A percentile compares a stretch with the other conserved stretches of the same genome.
These are phyloP conservation scores for Cyclura pinguis DNA, from an alignment of 2,797 vertebrate species.

Conservation along the genomic window DNA sequence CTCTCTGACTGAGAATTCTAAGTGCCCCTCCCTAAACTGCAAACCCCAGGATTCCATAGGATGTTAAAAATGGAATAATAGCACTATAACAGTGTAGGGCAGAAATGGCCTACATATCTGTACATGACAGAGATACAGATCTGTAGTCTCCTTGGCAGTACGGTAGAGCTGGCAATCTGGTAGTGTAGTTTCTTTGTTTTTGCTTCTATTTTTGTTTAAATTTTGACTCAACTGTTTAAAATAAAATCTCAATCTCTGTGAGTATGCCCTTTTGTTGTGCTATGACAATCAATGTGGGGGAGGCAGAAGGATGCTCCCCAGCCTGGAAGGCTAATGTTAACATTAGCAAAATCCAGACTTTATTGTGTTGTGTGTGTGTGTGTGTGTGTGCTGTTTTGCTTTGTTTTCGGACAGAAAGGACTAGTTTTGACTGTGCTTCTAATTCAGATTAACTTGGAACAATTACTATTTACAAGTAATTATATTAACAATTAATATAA, in stretches of 20 bases:
- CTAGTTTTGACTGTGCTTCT: background rate
- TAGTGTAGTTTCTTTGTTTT: background rate
- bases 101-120: too few species aligned
- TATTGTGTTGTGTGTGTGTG: too few species aligned
- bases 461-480: background rate
- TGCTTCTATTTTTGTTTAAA: too few species aligned
- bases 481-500: background rate
- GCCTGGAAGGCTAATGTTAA: background rate
- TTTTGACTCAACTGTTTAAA: background rate
- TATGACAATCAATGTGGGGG: background rate
- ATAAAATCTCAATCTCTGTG: background rate
- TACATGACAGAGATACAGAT: background rate
- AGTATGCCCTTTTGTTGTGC: background rate
- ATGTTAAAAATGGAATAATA: too few species aligned
- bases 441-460: background rate
- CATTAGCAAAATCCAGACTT: background rate
- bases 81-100: too few species aligned
- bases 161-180: background rate
- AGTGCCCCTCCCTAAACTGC: too few species aligned
- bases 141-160: background rate
- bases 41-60: too few species aligned
- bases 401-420: background rate
- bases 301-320: background rate
- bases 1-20: too few species aligned
- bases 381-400: too few species aligned